Base-by-base conservation (phyloP, 2,888 invertebrate species). In the Himalopsyche japonica region DNA sequence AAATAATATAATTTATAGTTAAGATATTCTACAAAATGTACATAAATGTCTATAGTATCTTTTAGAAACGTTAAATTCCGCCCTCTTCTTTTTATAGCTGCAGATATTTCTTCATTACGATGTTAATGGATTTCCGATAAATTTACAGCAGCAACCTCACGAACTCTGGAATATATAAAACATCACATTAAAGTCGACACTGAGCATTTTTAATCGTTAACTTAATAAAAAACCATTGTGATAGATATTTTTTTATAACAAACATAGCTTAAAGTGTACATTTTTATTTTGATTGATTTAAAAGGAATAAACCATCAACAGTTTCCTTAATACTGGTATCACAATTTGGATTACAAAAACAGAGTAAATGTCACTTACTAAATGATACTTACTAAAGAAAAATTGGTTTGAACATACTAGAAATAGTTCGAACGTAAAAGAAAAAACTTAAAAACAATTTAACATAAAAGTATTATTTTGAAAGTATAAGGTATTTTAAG, bases 131-230 rank as follows among this genome's bases (percentile, higher is more conserved):
- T 70, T 70, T 70, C 70, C 70, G 76, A 76, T 47, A 37, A 48
- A 24, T 87, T 91, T 92, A 93, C 90, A 93, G 89, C 89, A 94
- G 89, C 91, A 93, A 92, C 89, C 93, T 93, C 87, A 93, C 93
- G 88, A 94, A 94, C 89, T 94, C 93, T 94, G 92, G 81, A 93
- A 93, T 86, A 88, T 88, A 89, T 86, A 86, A 80, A 85, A 86
- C 77, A 82, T 78, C 82, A 82, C 76, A 82, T 83, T 78, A 49
- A 80, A 70, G 24, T 15, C 12, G 70, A 70, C 12, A 70, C 30
- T 70, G 12, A 27, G 27, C 70, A 70, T 27, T 70, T 70, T 70
- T 70, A 10, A 70, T 70, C 30, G 8, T 1, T 27, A 70, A 20
- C 15, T 3, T 43, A 15, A 43, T 43, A 15, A 43, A 43, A 57